Evolutionary conservation across 2,888 invertebrate species (phyloP).

Genomic region (Saturnia japonica): DNA sequence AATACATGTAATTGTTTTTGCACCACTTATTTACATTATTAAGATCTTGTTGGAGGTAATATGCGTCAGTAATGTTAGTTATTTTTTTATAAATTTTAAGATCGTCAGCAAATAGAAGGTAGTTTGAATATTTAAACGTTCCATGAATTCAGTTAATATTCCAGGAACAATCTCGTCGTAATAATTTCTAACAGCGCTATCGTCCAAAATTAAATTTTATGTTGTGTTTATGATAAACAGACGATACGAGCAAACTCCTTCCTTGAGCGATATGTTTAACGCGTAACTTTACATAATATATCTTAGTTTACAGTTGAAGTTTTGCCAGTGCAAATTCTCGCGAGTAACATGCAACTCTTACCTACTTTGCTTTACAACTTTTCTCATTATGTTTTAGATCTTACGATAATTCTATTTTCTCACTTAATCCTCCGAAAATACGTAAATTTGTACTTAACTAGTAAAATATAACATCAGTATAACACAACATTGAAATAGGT

Average conservation of each 20-base stretch:
- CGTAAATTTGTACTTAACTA: too few species aligned
- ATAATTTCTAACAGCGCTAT: background rate
- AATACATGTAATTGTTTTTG: too few species aligned
- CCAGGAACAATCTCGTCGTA: background rate
- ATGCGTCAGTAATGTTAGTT: too few species aligned
- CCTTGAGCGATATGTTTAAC: background rate
- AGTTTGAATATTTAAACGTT: too few species aligned
- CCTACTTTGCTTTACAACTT: constrained; percentile 15
- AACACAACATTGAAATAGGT: too few species aligned
- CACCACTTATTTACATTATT: too few species aligned
- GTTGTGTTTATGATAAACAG: background rate
- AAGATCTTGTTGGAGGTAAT: too few species aligned
- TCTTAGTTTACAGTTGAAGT: constrained; percentile 16
- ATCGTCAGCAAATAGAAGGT: too few species aligned
- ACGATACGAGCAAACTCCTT: background rate
- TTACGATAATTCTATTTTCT: background rate
- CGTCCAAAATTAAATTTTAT: background rate
- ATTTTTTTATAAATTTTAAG: too few species aligned
- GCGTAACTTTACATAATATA: background rate
- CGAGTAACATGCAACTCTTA: background rate
- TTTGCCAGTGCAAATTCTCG: constrained; percentile 13
- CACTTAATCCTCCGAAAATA: background rate
- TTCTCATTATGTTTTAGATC: background rate
- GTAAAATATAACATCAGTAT: too few species aligned
- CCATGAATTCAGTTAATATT: background rate